Evolutionary conservation across 2,888 invertebrate genomes (phyloP).

Genomic region (Lydus trimaculatus): DNA sequence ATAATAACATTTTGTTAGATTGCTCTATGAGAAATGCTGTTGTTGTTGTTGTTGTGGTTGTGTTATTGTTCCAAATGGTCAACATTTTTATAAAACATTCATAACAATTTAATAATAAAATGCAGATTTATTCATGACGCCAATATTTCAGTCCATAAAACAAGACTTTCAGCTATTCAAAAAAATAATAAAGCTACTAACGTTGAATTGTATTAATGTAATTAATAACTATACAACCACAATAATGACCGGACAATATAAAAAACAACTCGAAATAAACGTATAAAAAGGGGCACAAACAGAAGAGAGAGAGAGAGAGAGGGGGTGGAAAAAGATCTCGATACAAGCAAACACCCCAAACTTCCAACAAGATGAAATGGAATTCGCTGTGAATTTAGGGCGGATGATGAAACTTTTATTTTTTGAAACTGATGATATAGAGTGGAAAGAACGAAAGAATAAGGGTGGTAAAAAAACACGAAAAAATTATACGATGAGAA

Average conservation of each 20-base stretch:
- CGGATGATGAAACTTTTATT: background rate
- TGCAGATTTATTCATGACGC: constrained; percentile 31
- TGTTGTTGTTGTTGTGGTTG: constrained; percentile 24
- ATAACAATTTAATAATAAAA: constrained; percentile 23
- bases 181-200: background rate
- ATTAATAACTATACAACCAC: constrained; percentile 14
- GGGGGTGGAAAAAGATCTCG: background rate
- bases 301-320: background rate
- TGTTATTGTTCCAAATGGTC: constrained; percentile 23
- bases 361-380: background rate
- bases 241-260: background rate
- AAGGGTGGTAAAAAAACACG: too few species aligned
- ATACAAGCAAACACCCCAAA: background rate
- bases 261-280: background rate
- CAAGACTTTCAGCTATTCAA: background rate
- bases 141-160: constrained; percentile 22
- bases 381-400: constrained; percentile 2
- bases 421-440: background rate
- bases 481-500: constrained; percentile 3
- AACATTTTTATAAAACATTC: constrained; percentile 30
- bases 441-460: background rate
- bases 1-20: constrained; percentile 8
- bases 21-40: constrained; percentile 15
- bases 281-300: background rate
- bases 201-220: background rate